Conservation (phyloP, 2,888 invertebrate species). For the Blomia tropicalis region DNA sequence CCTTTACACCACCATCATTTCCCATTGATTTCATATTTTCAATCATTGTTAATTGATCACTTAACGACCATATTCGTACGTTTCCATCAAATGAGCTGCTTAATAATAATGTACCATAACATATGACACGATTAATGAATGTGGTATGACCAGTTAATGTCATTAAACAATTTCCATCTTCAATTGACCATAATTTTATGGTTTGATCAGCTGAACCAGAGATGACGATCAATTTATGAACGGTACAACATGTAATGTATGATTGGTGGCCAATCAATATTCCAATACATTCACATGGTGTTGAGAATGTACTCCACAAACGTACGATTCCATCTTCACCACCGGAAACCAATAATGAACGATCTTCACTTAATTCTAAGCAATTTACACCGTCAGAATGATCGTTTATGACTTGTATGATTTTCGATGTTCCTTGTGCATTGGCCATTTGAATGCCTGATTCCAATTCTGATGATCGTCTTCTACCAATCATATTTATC, state of each 20-base stretch:
- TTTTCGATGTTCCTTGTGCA: background rate
- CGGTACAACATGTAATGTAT: conserved; percentile 39
- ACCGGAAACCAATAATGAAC: conserved; percentile 39
- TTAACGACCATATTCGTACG: conserved; percentile 39
- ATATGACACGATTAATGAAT: conserved; percentile 38
- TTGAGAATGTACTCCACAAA: conserved; percentile 40
- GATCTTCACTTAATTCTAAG: conserved; percentile 40
- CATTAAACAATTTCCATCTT: conserved; percentile 38
- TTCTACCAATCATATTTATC: conserved; percentile 6
- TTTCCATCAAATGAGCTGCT: conserved; percentile 34
- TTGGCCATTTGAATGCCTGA: background rate
- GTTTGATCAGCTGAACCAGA: conserved; percentile 41
- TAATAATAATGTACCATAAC: conserved; percentile 36
- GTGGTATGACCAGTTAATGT: conserved; percentile 38
- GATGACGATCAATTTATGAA: conserved; percentile 39
- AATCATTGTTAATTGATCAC: background rate
- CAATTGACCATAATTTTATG: conserved; percentile 41
- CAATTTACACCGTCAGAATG: conserved; percentile 40
- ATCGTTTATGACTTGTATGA: conserved; percentile 32
- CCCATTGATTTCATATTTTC: background rate
- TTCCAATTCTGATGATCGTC: background rate
- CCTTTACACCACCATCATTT: too few species aligned
- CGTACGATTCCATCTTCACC: conserved; percentile 40
- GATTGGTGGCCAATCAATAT: conserved; percentile 31
- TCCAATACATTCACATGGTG: conserved; percentile 38